These are phyloP conservation scores for Mimachlamys varia DNA, from an alignment of 2,888 invertebrate species.

Conservation along the genomic window DNA sequence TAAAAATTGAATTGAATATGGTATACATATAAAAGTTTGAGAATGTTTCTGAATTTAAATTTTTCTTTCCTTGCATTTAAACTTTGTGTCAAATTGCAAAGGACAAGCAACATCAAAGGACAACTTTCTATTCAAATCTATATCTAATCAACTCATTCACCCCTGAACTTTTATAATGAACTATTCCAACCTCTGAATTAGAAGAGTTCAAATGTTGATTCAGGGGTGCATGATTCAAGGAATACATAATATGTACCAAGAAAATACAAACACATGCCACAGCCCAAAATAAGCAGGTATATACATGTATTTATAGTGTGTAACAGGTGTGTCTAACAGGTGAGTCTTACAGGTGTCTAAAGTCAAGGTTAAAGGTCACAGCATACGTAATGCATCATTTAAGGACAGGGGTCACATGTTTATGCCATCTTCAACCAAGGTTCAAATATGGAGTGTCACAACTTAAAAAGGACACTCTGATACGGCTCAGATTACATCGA, in stretches of 20 bases:
- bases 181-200: no score
- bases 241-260: background rate
- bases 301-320: background rate
- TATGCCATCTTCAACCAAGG: no score
- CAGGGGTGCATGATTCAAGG: no score
- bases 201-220: no score
- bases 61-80: background rate
- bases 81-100: background rate
- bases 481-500: no score
- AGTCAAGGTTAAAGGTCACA: background rate
- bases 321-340: background rate
- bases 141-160: no score
- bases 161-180: no score
- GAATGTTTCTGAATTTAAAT: background rate
- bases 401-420: background rate
- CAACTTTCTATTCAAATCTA: no score
- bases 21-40: background rate
- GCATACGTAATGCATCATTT: background rate
- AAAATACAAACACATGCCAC: background rate
- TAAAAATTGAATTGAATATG: no score
- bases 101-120: background rate
- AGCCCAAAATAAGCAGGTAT: background rate
- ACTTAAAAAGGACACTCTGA: no score
- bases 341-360: background rate
- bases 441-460: no score